Conservation (phyloP, 2,888 invertebrate genomes). For the Pollenia griseotomentosa region DNA sequence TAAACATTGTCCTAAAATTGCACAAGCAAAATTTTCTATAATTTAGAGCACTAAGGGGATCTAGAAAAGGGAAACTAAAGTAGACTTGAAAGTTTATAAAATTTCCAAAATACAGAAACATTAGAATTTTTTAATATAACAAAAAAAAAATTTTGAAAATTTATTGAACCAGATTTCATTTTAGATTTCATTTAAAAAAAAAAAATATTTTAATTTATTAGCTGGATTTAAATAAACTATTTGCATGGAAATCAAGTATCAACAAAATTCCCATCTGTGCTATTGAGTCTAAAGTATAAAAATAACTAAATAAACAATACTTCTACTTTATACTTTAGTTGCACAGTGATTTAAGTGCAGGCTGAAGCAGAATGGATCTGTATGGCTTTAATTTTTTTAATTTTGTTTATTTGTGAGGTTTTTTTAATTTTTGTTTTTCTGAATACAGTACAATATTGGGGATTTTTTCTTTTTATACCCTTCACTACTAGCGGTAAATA, state of each 20-base stretch:
- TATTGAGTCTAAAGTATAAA: conserved; percentile 27
- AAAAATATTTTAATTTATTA: too few species aligned
- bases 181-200: too few species aligned
- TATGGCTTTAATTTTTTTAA: not conserved
- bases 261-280: conserved; percentile 22
- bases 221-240: not conserved
- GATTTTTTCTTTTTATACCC: too few species aligned
- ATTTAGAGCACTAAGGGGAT: conserved; percentile 65
- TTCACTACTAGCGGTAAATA: too few species aligned
- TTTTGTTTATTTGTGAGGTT: not conserved
- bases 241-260: conserved; percentile 9
- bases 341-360: conserved; percentile 18
- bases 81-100: not conserved
- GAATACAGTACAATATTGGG: too few species aligned
- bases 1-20: conserved; percentile 70
- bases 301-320: conserved; percentile 52
- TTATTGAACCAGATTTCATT: too few species aligned
- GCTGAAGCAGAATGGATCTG: too few species aligned
- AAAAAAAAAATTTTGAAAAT: too few species aligned
- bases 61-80: conserved; percentile 11
- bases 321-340: conserved; percentile 4
- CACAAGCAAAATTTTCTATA: conserved; percentile 65
- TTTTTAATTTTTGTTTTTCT: too few species aligned
- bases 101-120: not conserved
- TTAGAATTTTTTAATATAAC: too few species aligned